Evolutionary conservation across 2,888 invertebrate species (phyloP), one percentile per base, ranked within the genome.

Genomic region (Drosophila vallismaia): DNA sequence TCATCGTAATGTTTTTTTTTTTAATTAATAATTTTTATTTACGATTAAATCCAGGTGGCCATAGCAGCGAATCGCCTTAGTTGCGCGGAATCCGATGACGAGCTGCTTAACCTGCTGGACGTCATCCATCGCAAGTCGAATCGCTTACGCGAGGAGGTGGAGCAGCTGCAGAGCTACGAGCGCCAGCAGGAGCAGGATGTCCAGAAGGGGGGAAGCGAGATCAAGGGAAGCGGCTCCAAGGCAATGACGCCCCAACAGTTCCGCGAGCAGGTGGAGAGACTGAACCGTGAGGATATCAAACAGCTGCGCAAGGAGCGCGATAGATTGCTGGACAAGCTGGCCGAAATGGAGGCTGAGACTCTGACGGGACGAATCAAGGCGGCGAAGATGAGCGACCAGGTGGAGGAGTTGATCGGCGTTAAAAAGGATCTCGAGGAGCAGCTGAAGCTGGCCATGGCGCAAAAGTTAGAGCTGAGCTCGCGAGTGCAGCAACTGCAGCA

Each of bases 31-130:
- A 19, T 28, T 44, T 14, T 4, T 8, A 8, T 8, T 24, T 19
- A 9, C 7, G 10, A 10, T n/a, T 31, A 9, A 0, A 1, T 3
- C n/a, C 68, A 91, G 92, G 89, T 86, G 76, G 76, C 86, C 78
- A 86, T 82, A 73, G 86, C 89, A 71, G 86, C 89, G 53, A 91
- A 91, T 80, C 91, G 91, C 58, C 78, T 89, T 63, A 83, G 90
- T 69, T 89, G 89, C 66, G 88, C 89, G 92, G 92, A 92, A 92
- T 94, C 95, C 14, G 95, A 96, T 88, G 96, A 97, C 90, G 97
- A 97, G 89, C 92, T 97, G 53, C 96, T 96, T 95, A 96, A 96
- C 87, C 93, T 97, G 48, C 93, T 97, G 82, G 97, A 97, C 91
- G 95, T 96, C 88, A 97, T 97, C 87, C 96, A 97, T 88, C 93